These are phyloP conservation scores for Rhinoderma darwinii DNA, from an alignment of 2,113 vertebrate species.

Conservation along the genomic window DNA sequence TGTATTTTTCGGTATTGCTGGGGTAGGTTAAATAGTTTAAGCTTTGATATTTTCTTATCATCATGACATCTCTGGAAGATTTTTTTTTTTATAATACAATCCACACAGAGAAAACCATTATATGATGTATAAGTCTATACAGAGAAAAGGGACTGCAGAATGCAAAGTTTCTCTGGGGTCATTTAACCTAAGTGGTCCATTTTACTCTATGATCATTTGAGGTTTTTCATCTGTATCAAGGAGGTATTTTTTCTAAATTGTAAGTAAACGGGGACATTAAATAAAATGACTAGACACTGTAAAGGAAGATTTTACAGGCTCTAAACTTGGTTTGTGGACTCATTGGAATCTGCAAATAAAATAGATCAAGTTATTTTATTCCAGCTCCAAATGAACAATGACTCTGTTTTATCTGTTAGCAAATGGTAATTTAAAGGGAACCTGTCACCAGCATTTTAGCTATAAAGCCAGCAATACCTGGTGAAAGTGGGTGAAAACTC, in stretches of 20 bases:
- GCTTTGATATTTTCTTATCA: neutral
- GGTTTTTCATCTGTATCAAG: neutral
- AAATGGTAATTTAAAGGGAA: neutral
- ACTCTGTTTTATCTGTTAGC: neutral
- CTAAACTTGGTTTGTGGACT: neutral
- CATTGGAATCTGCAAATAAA: neutral
- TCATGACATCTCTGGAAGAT: neutral
- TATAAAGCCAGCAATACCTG: too few species aligned
- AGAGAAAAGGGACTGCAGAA: neutral
- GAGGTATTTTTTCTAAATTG: neutral
- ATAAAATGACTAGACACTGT: neutral
- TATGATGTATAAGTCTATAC: neutral
- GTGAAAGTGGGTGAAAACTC: too few species aligned
- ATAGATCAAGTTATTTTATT: neutral
- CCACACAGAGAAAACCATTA: neutral
- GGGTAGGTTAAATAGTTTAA: neutral
- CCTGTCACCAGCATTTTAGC: too few species aligned
- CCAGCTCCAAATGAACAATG: neutral
- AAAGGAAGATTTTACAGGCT: neutral
- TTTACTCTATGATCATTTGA: conserved; percentile 30
- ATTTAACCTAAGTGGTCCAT: conserved; percentile 28
- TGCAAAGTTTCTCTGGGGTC: neutral
- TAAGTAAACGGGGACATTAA: neutral
- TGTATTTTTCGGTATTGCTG: neutral
- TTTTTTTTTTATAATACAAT: neutral